Evolutionary conservation across 2,888 invertebrate species (phyloP).

Genomic region (Melanotus villosus): DNA sequence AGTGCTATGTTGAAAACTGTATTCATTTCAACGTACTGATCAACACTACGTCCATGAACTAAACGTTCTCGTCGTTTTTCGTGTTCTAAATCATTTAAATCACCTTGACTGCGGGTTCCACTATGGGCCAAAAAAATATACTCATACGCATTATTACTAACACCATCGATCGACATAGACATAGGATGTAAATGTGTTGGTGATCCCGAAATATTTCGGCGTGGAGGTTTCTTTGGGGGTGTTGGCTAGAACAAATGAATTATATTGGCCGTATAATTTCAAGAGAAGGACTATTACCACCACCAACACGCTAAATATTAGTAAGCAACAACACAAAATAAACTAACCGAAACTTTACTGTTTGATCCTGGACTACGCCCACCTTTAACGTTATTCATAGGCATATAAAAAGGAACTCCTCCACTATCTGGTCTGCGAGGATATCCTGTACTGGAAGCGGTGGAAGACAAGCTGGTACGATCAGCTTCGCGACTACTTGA

Average conservation of each 20-base stretch:
- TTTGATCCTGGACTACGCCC: constrained; percentile 73
- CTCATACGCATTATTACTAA: constrained; percentile 76
- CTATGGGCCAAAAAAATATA: constrained; percentile 77
- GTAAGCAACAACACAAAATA: neutral
- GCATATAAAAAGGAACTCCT: constrained; percentile 71
- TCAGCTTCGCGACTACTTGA: constrained; percentile 72
- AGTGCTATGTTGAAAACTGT: constrained; percentile 70
- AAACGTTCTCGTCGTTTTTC: constrained; percentile 70
- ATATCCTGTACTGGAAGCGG: constrained; percentile 73
- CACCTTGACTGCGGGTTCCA: constrained; percentile 79
- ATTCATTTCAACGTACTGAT: constrained; percentile 85
- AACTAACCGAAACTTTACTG: constrained; percentile 75
- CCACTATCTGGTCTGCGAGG: constrained; percentile 70
- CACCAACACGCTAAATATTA: constrained; percentile 2
- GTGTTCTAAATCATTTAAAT: constrained; percentile 77
- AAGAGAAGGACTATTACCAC: neutral
- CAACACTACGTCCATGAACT: constrained; percentile 81
- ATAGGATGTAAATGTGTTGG: constrained; percentile 82
- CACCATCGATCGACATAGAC: constrained; percentile 72
- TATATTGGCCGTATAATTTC: neutral
- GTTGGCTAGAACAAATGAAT: constrained; percentile 74
- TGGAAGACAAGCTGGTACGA: constrained; percentile 75
- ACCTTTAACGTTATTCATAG: constrained; percentile 72
- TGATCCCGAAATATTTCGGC: constrained; percentile 88
- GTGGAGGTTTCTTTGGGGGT: constrained; percentile 91